A percentile compares a stretch with the other conserved stretches of the same genome.
These are phyloP conservation scores for Eptesicus fuscus DNA, from an alignment of 2,113 vertebrate genomes.

Conservation along the genomic window DNA sequence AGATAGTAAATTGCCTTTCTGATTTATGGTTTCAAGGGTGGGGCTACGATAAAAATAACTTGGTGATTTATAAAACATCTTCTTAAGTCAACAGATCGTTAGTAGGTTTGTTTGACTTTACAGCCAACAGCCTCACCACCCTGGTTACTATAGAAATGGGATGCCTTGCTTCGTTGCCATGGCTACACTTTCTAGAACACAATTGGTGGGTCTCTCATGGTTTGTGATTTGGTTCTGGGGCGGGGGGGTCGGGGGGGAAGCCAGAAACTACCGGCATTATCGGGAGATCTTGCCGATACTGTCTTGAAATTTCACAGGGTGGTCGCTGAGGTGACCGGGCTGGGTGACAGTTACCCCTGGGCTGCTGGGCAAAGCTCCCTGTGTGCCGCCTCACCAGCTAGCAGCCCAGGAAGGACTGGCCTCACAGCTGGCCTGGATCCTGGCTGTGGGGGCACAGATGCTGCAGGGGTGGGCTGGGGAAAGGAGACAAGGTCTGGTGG, in stretches of 20 bases:
- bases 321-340: neutral
- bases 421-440: neutral
- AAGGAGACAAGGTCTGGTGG: neutral
- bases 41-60: slow-evolving; percentile 78
- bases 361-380: neutral
- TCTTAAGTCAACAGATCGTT: slow-evolving; percentile 81
- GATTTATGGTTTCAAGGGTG: slow-evolving; percentile 76
- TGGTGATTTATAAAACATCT: slow-evolving; percentile 77
- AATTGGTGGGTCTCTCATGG: slow-evolving; percentile 71
- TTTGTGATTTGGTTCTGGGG: slow-evolving; percentile 73
- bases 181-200: slow-evolving; percentile 76
- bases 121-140: slow-evolving; percentile 77
- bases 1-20: slow-evolving; percentile 73
- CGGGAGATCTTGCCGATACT: neutral
- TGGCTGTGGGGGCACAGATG: neutral
- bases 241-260: neutral
- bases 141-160: slow-evolving; percentile 82
- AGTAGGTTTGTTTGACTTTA: slow-evolving; percentile 83
- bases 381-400: neutral
- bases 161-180: slow-evolving; percentile 80
- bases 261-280: slow-evolving; percentile 49
- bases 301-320: slow-evolving; percentile 20
- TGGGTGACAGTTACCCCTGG: neutral
- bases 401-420: neutral
- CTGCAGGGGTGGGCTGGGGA: neutral